Base-by-base conservation (phyloP, 2,797 vertebrate species). In the Salarias fasciatus region DNA sequence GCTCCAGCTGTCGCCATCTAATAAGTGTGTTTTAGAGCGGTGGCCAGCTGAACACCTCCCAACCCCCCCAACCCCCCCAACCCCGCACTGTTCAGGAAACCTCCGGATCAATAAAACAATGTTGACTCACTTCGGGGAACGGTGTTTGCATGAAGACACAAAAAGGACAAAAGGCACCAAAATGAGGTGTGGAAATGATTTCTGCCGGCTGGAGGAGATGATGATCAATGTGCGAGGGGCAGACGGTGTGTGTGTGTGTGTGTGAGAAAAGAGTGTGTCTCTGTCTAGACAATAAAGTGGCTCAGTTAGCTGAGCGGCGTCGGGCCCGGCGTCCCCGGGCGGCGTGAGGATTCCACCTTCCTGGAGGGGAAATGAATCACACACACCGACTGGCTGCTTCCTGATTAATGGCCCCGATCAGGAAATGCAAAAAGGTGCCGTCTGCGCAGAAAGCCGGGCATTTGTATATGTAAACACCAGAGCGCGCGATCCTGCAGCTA, bases 221-320 rank as follows among this genome's bases (percentile, higher is more conserved):
- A 81, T 76, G 77, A 89, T 86, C 66, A 46, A 83, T 75, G 73
- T 53, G 72, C 49, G n/a, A 52, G 54, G 13, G 10, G n/a, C n/a
- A n/a, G n/a, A n/a, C n/a, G n/a, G 18, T 60, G 64, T 44, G 18
- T 24, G 18, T 24, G 18, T 2, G 18, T 24, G 18, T 24, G 18
- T 24, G 18, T 24, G 2, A n/a, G n/a, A n/a, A n/a, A n/a, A n/a
- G 60, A 63, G 44, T 31, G 67, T 8, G 61, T 63, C 48, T 67
- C 63, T 67, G 86, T 89, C 84, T 84, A 64, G 84, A 88, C 83
- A 80, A 79, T 81, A 75, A 88, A 85, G 62, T 74, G 72, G 40
- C 35, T 73, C 48, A 55, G 64, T 60, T 33, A 58, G 49, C 68
- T 59, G 60, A n/a, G n/a, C n/a, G n/a, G n/a, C n/a, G n/a, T 69